Evolutionary conservation across 2,888 invertebrate species (phyloP), one percentile per base, ranked within the genome.

Genomic region (Cephus rjabovi): DNA sequence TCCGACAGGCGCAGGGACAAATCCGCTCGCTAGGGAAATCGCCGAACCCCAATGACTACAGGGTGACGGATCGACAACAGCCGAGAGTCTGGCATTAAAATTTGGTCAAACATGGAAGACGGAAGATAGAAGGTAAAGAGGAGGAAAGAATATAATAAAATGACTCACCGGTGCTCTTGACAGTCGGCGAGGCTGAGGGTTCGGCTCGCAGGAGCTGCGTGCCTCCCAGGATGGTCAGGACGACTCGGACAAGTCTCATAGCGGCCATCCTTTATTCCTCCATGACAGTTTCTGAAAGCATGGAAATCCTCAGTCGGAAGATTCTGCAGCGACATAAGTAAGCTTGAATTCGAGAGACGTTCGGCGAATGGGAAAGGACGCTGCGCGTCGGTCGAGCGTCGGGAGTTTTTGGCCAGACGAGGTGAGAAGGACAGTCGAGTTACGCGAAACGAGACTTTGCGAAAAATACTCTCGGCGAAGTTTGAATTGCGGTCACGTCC

Each of bases 201-300:
- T 90, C 89, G 31, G 90, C 90, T 77, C 83, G 86, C 69, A 89
- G 83, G 31, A 87, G 84, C 77, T 90, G 90, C 75, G 88, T 87
- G 83, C 89, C 86, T 85, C 91, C 90, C 81, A 91, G 85, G 83
- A 91, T 86, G 79, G 87, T 87, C 85, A 91, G 82, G 80, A 89
- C 83, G 76, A 88, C 82, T 81, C 87, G 87, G 83, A 89, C 86
- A 84, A 89, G 84, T 85, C 85, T 87, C 89, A 89, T 89, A 79
- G 83, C 87, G 87, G 83, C 85, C 89, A 89, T 91, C 79, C 82
- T 89, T 71, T 83, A 86, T 80, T 84, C 83, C 86, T 85, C 90
- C 91, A 90, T 90, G 85, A 83, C 86, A 86, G 81, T 80, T 84
- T 81, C 89, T 89, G 84, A 69, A 89, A 88, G 75, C 82, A 69